Percentiles rank a stretch among this genome's conserved stretches.
These are phyloP conservation scores for Oreochromis mossambicus DNA, from an alignment of 2,797 vertebrate species.

Conservation along the genomic window DNA sequence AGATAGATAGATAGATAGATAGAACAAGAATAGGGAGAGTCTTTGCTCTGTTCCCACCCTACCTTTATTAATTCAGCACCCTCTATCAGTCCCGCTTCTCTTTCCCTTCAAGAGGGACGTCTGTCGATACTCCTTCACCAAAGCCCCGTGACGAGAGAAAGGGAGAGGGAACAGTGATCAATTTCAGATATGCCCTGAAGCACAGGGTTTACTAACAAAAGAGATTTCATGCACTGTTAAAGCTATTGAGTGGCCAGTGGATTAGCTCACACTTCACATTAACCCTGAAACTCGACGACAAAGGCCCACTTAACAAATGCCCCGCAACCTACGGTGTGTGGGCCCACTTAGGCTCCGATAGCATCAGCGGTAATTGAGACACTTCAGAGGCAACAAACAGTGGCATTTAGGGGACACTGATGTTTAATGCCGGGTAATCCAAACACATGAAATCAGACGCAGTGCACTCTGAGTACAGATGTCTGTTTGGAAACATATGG, in stretches of 20 bases:
- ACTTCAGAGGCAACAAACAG: conserved; percentile 52
- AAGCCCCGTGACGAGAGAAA: conserved; percentile 47
- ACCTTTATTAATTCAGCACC: conserved; percentile 16
- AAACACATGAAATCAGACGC: conserved; percentile 7
- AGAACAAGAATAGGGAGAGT: background rate
- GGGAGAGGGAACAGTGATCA: conserved; percentile 61
- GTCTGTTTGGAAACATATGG: background rate
- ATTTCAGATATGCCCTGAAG: conserved; percentile 72
- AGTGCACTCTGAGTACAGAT: background rate
- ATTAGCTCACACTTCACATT: conserved; percentile 73
- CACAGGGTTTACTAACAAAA: conserved; percentile 73
- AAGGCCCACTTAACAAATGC: conserved; percentile 65
- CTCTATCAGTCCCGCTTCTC: conserved; percentile 16
- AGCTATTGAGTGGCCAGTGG: conserved; percentile 73
- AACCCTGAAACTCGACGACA: conserved; percentile 63
- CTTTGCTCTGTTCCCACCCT: background rate
- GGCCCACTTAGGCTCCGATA: conserved; percentile 58
- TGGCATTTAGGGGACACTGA: conserved; percentile 42
- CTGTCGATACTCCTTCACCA: conserved; percentile 61
- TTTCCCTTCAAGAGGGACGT: conserved; percentile 39
- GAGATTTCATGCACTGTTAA: conserved; percentile 77
- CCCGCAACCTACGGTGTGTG: conserved; percentile 29
- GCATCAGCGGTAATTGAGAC: conserved; percentile 68
- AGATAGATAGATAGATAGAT: background rate
- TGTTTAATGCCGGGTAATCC: conserved; percentile 28